A percentile compares a stretch with the other conserved stretches of the same genome.
Conservation (phyloP, 2,113 vertebrate genomes). For the Turnix velox region DNA sequence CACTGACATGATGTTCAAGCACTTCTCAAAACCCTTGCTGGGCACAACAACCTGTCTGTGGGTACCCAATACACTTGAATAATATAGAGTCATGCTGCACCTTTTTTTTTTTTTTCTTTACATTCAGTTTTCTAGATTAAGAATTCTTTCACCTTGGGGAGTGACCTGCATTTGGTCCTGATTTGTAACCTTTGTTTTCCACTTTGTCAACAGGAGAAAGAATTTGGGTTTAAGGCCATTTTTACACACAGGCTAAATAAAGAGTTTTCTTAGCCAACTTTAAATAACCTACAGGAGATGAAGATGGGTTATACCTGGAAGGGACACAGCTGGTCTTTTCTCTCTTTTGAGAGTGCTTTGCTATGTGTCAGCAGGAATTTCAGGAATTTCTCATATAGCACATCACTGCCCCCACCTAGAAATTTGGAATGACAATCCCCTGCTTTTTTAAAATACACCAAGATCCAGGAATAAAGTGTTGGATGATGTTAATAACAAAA, state of each 20-base stretch:
- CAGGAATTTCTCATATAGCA: no score
- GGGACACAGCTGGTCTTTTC: not conserved
- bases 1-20: not conserved
- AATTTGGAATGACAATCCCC: not conserved
- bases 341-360: not conserved
- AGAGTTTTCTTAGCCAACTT: not conserved
- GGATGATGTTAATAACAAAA: not conserved
- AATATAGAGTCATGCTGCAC: fast-evolving
- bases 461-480: not conserved
- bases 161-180: not conserved
- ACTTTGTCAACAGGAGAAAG: not conserved
- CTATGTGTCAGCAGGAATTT: no score
- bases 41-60: fast-evolving
- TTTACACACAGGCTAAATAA: not conserved
- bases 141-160: not conserved
- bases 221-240: not conserved
- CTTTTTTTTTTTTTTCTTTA: not conserved
- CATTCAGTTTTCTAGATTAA: not conserved
- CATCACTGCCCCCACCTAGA: not conserved
- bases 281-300: not conserved
- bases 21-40: not conserved
- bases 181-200: not conserved
- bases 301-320: not conserved
- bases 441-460: not conserved
- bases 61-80: not conserved